Conservation (phyloP, 2,797 vertebrate species). For the Helarctos malayanus region DNA sequence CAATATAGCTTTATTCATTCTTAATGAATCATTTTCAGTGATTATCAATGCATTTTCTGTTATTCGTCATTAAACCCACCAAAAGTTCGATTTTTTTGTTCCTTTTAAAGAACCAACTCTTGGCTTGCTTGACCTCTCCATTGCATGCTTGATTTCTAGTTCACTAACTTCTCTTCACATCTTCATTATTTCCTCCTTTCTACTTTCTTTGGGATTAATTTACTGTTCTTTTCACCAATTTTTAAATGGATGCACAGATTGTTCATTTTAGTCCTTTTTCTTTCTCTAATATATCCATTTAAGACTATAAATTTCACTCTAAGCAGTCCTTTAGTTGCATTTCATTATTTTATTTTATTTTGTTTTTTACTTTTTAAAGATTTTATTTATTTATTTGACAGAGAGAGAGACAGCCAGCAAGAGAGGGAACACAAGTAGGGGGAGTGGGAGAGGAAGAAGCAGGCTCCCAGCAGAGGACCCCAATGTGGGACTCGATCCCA, state of each 20-base stretch:
- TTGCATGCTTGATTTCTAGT: neutral
- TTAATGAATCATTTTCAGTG: neutral
- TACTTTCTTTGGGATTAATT: neutral
- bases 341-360: neutral
- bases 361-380: too few relatives aligned
- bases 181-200: neutral
- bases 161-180: neutral
- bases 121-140: neutral
- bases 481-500: too few relatives aligned
- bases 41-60: neutral
- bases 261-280: neutral
- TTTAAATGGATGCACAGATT: neutral
- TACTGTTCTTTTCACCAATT: neutral
- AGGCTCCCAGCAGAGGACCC: too few relatives aligned
- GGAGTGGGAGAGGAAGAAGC: too few relatives aligned
- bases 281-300: neutral
- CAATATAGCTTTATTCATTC: neutral
- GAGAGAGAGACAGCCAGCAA: too few relatives aligned
- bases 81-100: neutral
- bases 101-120: neutral
- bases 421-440: too few relatives aligned
- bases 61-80: neutral
- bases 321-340: neutral
- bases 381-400: too few relatives aligned
- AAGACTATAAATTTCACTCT: neutral